phyloP scores from a whole-genome alignment of 2,797 vertebrate species.

The Enteromius argenteus region DNA sequence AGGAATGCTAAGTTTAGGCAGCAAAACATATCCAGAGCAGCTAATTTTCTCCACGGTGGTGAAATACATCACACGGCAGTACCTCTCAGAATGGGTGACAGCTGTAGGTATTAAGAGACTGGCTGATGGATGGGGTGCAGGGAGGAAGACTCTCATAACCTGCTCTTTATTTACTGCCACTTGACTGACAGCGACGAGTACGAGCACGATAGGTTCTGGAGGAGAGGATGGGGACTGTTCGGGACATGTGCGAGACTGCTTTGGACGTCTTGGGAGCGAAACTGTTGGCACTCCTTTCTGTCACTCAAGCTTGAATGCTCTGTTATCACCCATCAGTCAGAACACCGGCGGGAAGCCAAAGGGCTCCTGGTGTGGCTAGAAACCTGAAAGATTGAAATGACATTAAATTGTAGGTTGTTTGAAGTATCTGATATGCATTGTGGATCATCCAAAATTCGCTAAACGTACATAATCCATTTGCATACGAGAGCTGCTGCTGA shows the following conservation, averaged over 20 bases:
- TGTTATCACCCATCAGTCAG: constrained; percentile 53
- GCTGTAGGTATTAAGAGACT: constrained; percentile 78
- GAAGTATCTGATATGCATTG: constrained; percentile 21
- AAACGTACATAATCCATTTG: constrained; percentile 15
- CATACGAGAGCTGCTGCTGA: not conserved
- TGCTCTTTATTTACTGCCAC: constrained; percentile 76
- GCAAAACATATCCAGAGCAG: constrained; percentile 59
- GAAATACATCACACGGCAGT: constrained; percentile 62
- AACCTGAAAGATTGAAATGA: constrained; percentile 28
- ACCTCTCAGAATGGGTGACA: constrained; percentile 67
- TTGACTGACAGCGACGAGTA: constrained; percentile 67
- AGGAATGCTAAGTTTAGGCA: constrained; percentile 62
- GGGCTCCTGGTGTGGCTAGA: constrained; percentile 25
- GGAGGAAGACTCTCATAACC: constrained; percentile 75
- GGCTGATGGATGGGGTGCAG: constrained; percentile 77
- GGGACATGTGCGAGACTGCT: constrained; percentile 67
- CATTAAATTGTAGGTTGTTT: constrained; percentile 14
- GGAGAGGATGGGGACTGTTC: constrained; percentile 16
- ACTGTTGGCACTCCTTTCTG: constrained; percentile 46
- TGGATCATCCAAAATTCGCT: constrained; percentile 20
- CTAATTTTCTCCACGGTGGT: constrained; percentile 63
- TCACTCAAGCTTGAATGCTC: constrained; percentile 34
- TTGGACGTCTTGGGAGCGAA: constrained; percentile 65
- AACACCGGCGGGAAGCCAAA: constrained; percentile 18
- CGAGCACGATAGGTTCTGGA: constrained; percentile 4